Percentiles rank a stretch among this genome's conserved stretches.
Conservation (phyloP, 2,797 vertebrate species). For the Phalloptychus januarius region DNA sequence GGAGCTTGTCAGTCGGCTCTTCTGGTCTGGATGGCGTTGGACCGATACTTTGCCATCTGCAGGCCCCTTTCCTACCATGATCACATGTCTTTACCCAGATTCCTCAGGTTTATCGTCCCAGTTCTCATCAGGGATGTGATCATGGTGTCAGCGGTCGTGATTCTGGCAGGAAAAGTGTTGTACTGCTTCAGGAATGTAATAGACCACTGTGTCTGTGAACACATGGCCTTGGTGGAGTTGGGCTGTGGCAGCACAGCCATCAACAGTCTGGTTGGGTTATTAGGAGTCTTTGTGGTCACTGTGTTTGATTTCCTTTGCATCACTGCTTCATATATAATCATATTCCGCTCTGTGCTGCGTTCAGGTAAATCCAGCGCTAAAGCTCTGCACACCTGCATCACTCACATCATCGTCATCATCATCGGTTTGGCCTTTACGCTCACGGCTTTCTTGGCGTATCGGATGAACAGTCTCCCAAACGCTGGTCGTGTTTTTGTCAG, state of each 20-base stretch:
- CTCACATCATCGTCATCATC: constrained; percentile 72
- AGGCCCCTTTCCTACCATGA: constrained; percentile 57
- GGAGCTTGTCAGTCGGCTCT: constrained; percentile 73
- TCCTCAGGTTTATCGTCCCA: constrained; percentile 38
- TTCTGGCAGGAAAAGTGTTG: constrained; percentile 39
- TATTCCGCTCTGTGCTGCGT: constrained; percentile 61
- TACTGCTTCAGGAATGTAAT: constrained; percentile 67
- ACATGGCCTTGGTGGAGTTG: constrained; percentile 75
- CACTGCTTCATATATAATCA: constrained; percentile 62
- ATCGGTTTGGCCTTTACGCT: constrained; percentile 46
- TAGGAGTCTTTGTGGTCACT: constrained; percentile 48
- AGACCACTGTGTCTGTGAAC: constrained; percentile 77
- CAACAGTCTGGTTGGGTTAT: constrained; percentile 65
- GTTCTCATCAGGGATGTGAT: constrained; percentile 47
- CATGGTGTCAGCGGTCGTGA: constrained; percentile 26
- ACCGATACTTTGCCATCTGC: constrained; percentile 74
- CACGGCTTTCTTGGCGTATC: constrained; percentile 58
- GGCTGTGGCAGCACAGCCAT: constrained; percentile 55
- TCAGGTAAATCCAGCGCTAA: constrained; percentile 52
- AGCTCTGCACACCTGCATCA: constrained; percentile 69
- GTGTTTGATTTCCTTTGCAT: constrained; percentile 67
- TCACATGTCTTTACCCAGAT: constrained; percentile 22
- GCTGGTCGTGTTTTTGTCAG: constrained; percentile 38
- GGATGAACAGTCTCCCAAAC: constrained; percentile 49
- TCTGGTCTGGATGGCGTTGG: constrained; percentile 77